phyloP scores from a whole-genome alignment of 2,113 vertebrate genomes.

The Seriola dumerili region DNA sequence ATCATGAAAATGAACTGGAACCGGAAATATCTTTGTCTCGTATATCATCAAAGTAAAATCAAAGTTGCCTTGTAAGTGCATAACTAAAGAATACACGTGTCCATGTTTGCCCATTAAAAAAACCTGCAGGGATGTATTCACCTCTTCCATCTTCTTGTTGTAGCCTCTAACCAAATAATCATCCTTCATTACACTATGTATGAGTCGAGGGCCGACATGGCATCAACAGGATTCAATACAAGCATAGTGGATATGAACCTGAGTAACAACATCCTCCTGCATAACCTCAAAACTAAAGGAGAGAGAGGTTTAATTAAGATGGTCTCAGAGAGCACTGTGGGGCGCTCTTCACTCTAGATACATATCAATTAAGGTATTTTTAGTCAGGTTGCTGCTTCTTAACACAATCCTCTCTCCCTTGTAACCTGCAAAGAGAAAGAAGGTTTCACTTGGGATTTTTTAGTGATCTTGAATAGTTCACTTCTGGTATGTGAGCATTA shows the following conservation, averaged over 20 bases:
- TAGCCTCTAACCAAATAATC: conserved; percentile 50
- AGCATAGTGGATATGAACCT: conserved; percentile 10
- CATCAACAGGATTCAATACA: conserved; percentile 31
- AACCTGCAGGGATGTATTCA: conserved; percentile 41
- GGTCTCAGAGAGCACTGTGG: conserved; percentile 20
- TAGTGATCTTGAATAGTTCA: conserved; percentile 30
- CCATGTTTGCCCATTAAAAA: conserved; percentile 19
- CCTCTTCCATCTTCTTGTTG: neutral
- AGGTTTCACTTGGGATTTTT: neutral
- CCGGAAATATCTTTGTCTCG: neutral
- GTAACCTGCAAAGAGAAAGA: conserved; percentile 1
- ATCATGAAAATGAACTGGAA: too few relatives aligned
- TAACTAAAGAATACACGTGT: conserved; percentile 3
- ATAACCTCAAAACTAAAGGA: conserved; percentile 21
- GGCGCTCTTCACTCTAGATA: conserved; percentile 38
- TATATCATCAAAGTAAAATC: neutral
- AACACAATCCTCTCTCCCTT: neutral
- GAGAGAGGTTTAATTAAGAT: conserved; percentile 39
- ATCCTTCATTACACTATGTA: conserved; percentile 42
- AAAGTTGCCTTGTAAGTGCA: conserved; percentile 13
- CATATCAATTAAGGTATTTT: conserved; percentile 45
- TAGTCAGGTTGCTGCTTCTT: neutral
- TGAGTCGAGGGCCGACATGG: conserved; percentile 32
- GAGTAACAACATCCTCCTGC: conserved; percentile 28
- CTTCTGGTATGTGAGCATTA: conserved; percentile 12